Conservation (phyloP, 1,140 invertebrate species). For the Stenopsyche tienmushanensis region DNA sequence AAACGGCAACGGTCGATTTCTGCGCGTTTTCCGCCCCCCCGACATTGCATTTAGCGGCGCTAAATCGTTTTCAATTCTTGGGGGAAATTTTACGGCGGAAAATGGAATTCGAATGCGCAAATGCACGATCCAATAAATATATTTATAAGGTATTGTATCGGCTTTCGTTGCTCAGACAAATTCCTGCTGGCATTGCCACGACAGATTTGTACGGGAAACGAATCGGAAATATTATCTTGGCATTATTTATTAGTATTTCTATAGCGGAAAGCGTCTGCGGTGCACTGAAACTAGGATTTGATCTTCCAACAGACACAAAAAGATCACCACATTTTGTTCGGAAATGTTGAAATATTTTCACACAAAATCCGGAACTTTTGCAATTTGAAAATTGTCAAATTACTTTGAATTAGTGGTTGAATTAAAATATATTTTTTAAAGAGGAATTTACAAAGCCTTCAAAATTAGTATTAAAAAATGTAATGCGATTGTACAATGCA, state of each 20-base stretch:
- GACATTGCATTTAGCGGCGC: background rate
- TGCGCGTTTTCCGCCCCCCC: no score
- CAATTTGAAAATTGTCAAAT: no score
- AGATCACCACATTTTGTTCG: background rate
- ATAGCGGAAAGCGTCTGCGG: slow-evolving; percentile 3
- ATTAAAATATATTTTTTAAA: no score
- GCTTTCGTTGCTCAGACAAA: background rate
- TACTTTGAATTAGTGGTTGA: no score
- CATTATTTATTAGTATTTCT: slow-evolving; percentile 34
- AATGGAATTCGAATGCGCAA: background rate
- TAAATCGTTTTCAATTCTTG: background rate
- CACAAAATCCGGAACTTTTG: no score
- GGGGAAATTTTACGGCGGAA: background rate
- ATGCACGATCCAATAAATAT: background rate
- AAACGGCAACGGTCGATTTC: background rate
- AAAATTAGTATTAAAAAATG: no score
- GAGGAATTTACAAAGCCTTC: no score
- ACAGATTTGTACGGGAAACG: slow-evolving; percentile 34
- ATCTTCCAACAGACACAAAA: no score
- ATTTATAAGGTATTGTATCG: background rate
- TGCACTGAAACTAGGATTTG: background rate
- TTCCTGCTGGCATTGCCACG: slow-evolving; percentile 4
- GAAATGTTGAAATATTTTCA: no score
- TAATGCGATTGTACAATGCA: no score
- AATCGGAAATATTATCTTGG: slow-evolving; percentile 38